Evolutionary conservation across 2,113 vertebrate genomes (phyloP).

Genomic region (Nansenia antarctica): DNA sequence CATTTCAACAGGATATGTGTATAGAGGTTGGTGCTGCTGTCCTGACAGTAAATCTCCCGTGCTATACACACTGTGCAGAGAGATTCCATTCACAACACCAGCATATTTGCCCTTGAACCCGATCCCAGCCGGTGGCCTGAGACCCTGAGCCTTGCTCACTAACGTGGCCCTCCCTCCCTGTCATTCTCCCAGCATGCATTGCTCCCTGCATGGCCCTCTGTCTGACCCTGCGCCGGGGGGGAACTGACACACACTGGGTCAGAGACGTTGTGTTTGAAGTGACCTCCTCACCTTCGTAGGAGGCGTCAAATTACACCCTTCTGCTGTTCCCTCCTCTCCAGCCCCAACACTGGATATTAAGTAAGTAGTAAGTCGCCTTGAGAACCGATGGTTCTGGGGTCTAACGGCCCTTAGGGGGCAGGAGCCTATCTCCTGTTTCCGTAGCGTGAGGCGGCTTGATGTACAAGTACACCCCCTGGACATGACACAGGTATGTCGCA

Average conservation of each 20-base stretch:
- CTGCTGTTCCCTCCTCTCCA: neutral
- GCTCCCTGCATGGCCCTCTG: constrained; percentile 30
- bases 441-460: too few relatives aligned
- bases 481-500: too few relatives aligned
- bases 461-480: too few relatives aligned
- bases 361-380: too few relatives aligned
- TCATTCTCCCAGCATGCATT: constrained; percentile 62
- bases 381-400: too few relatives aligned
- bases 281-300: constrained; percentile 40
- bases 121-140: constrained; percentile 22
- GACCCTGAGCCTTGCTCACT: constrained; percentile 13
- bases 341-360: neutral
- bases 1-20: too few relatives aligned
- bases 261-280: constrained; percentile 53
- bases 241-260: constrained; percentile 37
- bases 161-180: constrained; percentile 32
- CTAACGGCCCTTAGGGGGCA: too few relatives aligned
- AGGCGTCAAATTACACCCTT: constrained; percentile 28
- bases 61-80: neutral
- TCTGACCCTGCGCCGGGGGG: constrained; percentile 41
- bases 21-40: neutral
- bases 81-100: neutral
- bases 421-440: too few relatives aligned
- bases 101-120: neutral
- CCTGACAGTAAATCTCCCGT: neutral